phyloP scores from a whole-genome alignment of 2,113 vertebrate species.

The Marmota flaviventris region DNA sequence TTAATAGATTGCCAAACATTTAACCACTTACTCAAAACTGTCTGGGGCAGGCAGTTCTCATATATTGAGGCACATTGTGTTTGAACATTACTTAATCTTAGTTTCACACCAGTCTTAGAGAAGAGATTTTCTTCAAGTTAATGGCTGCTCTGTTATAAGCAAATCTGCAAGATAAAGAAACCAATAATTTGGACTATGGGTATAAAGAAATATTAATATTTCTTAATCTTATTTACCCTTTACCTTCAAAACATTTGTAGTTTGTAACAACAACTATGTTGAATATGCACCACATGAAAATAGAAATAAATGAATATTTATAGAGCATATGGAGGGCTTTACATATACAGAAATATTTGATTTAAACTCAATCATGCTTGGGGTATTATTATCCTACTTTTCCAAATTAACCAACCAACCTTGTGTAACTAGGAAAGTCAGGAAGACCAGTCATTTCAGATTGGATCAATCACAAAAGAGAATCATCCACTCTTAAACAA shows the following conservation, averaged over 20 bases:
- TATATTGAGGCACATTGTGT: not conserved
- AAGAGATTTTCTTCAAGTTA: constrained; percentile 35
- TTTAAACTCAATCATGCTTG: not conserved
- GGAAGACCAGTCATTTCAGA: not conserved
- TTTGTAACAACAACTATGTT: not conserved
- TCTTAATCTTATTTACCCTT: not conserved
- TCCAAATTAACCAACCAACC: not conserved
- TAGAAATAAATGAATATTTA: not conserved
- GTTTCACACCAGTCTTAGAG: not conserved
- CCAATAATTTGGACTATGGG: not conserved
- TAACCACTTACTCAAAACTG: not conserved
- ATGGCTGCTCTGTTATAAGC: not conserved
- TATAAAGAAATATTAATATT: constrained; percentile 20
- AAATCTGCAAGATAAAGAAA: constrained; percentile 36
- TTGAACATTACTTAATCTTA: not conserved
- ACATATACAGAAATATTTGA: not conserved
- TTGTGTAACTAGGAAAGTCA: not conserved
- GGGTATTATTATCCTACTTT: constrained; percentile 3
- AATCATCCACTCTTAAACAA: not conserved
- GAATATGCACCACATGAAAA: not conserved
- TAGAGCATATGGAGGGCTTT: not conserved
- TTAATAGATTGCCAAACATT: constrained; percentile 28
- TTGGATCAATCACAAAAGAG: not conserved
- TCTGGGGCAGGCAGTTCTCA: not conserved
- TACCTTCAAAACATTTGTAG: not conserved